A percentile compares a stretch with the other conserved stretches of the same genome.
Evolutionary conservation across 2,888 invertebrate genomes (phyloP).

Genomic region (Eilema caniola): DNA sequence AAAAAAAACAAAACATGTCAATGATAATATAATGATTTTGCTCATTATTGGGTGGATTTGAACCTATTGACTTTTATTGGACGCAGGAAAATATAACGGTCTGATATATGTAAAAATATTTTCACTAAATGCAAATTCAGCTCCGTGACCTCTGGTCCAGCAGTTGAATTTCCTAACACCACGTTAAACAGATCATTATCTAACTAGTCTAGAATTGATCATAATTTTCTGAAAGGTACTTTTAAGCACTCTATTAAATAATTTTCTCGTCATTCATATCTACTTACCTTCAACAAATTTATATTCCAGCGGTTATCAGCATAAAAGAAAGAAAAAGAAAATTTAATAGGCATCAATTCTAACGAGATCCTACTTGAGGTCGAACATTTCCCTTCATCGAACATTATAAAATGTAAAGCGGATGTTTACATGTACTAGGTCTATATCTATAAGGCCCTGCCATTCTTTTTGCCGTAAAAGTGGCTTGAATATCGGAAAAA

Average conservation of each 20-base stretch:
- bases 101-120: too few species aligned
- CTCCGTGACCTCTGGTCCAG: too few species aligned
- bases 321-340: not conserved
- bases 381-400: slow-evolving; percentile 25
- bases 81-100: too few species aligned
- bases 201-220: not conserved
- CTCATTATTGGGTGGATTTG: too few species aligned
- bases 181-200: not conserved
- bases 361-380: slow-evolving; percentile 21
- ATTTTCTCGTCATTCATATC: not conserved
- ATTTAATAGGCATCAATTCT: slow-evolving; percentile 18
- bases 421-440: slow-evolving; percentile 22
- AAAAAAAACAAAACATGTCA: too few species aligned
- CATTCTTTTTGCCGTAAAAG: slow-evolving; percentile 44
- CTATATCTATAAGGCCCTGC: slow-evolving; percentile 41
- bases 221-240: not conserved
- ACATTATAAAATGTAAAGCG: slow-evolving; percentile 32
- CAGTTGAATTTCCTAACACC: too few species aligned
- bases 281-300: not conserved
- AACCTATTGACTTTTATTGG: too few species aligned
- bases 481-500: slow-evolving; percentile 50
- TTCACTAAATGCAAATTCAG: too few species aligned
- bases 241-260: not conserved
- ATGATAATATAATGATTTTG: too few species aligned
- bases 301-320: not conserved